Conservation (phyloP, 2,888 invertebrate genomes). For the Sesia apiformis region DNA sequence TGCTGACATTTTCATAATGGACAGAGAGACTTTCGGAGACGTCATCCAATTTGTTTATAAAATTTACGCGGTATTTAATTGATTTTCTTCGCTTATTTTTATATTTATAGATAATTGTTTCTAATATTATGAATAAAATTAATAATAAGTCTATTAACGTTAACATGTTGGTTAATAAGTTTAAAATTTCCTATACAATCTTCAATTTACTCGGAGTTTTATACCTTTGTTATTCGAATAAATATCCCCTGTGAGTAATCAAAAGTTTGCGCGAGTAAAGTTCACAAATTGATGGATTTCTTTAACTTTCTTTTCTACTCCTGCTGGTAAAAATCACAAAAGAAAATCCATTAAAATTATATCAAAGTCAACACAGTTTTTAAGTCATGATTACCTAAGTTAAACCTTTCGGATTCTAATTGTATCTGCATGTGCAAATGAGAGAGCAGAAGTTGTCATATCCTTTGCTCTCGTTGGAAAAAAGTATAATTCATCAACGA, state of each 20-base stretch:
- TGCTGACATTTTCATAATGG: conserved; percentile 39
- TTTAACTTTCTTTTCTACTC: neutral
- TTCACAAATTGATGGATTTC: neutral
- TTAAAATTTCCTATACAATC: neutral
- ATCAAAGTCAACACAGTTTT: neutral
- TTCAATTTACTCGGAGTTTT: neutral
- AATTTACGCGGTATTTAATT: conserved; percentile 48
- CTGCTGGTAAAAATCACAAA: neutral
- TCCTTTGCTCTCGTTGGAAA: no score
- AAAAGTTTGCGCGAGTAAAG: neutral
- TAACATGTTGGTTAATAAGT: neutral
- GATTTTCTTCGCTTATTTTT: conserved; percentile 6
- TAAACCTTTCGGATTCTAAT: no score
- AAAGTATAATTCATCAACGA: no score
- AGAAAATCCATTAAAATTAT: neutral
- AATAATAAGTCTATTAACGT: neutral
- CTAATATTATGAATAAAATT: neutral
- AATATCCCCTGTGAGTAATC: neutral
- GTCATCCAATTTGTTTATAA: conserved; percentile 43
- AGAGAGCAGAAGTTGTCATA: no score
- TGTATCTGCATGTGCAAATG: no score
- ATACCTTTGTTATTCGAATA: neutral
- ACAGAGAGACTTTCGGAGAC: conserved; percentile 39
- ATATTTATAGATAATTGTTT: neutral
- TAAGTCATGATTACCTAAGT: no score